Base-by-base conservation (phyloP, 2,888 invertebrate species). In the Arrhopalites spinosus region DNA sequence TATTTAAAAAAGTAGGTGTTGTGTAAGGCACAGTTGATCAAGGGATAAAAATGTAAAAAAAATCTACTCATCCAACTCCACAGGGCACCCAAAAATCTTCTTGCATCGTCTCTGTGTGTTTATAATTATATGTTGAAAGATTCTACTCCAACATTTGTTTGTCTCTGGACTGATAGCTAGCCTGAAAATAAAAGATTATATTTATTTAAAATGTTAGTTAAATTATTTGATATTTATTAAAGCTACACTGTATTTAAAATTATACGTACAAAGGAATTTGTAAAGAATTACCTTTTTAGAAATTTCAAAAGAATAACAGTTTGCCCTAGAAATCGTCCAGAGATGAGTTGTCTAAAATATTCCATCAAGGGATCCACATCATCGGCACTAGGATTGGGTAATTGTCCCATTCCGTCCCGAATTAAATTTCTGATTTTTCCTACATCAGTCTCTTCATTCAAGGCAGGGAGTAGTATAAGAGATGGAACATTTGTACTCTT, bases 301-400 rank as follows among this genome's bases (percentile, higher is more conserved):
- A 75, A 75, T 23, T 56, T 69, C n/a, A 75, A 13, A 0, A 75
- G 23, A 8, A 75, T 11, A 15, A 61, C 59, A 13, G 45, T 30
- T 13, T 75, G 59, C 13, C 69, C 43, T 25, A 63, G 20, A 50
- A 47, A 69, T 23, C 50, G 45, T 23, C 50, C 56, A n/a, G 61
- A 17, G n/a, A 75, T 27, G 7, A 75, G 63, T 45, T 75, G 27
- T 13, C 63, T 29, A 17, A 75, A 45, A 30, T 75, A 69, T 3
- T 69, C 69, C 27, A 50, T 63, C 20, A 75, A 29, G 15, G 61
- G 69, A 27, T 45, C 61, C 20, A 75, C 27, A 36, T 75, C 69
- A 17, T 27, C 47, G 17, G 43, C 8, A 25, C 27, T 63, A 15
- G 74, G 74, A 23, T 61, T 47, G 0, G 68, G 45, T 8, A 61